Conservation (phyloP, 2,888 invertebrate species). For the Meiosimyza platycephala region DNA sequence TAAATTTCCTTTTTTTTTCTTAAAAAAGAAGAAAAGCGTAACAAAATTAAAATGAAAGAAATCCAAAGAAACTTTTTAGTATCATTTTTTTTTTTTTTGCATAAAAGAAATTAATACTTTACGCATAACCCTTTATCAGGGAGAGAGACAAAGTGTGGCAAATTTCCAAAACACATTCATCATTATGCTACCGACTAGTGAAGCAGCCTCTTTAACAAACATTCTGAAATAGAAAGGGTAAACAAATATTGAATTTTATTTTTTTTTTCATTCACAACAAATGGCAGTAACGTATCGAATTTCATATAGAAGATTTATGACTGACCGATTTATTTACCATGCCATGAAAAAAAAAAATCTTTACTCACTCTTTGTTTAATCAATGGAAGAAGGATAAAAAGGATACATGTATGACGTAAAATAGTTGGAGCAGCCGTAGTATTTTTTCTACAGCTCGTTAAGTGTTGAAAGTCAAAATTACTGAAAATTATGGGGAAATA, state of each 20-base stretch:
- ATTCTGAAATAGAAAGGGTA: background rate
- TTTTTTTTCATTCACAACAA: background rate
- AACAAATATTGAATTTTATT: background rate
- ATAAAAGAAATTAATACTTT: background rate
- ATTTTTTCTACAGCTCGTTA: background rate
- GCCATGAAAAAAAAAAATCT: too few relatives aligned
- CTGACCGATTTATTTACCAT: constrained; percentile 60
- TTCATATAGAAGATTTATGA: constrained; percentile 62
- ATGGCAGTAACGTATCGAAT: constrained; percentile 58
- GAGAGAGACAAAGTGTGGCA: constrained; percentile 3
- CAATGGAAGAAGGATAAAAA: background rate
- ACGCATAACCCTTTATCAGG: background rate
- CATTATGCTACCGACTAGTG: constrained; percentile 3
- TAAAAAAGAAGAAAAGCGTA: too few relatives aligned
- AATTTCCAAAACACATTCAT: constrained; percentile 20
- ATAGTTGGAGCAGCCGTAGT: background rate
- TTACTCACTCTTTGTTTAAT: background rate
- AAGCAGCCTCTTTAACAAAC: background rate
- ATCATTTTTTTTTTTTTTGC: too few relatives aligned
- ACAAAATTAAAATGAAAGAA: too few relatives aligned
- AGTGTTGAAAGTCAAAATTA: background rate
- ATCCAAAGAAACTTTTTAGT: too few relatives aligned
- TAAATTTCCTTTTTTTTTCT: too few relatives aligned
- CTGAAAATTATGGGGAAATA: background rate
- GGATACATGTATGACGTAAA: background rate